Base-by-base conservation (phyloP, 92 coral and sea anemone species). In the Phenganax stokvisi region DNA sequence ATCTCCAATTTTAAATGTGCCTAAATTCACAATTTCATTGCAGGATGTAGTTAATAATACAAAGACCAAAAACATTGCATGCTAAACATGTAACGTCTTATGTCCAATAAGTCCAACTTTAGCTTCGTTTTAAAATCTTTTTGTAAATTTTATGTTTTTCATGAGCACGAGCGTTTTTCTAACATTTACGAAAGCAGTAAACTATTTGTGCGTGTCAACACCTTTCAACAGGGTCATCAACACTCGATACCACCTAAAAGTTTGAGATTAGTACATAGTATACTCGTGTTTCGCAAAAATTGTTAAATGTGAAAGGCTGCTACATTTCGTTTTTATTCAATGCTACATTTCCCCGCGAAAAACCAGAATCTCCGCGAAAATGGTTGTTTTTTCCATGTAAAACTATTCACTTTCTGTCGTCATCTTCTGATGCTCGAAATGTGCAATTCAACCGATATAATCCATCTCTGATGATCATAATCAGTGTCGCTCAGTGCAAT, bases 161-260 rank as follows among this genome's bases (percentile, higher is more conserved):
- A 20, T 64, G 30, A 37, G 30, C 31, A 7, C 30, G 47, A 64
- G 70, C 20, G 70, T 64, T 64, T 64, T 64, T 44, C 7, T 44
- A 64, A 11, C 70, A 64, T 61, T 10, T 25, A 10, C 70, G 20
- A 20, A 28, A 9, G 27, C 5, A 37, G 47, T 20, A 64, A 64
- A 61, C 28, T 61, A 37, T 37, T 61, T 61, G 67, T 61, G 67
- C 30, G 47, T 64, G 70, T 64, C 70, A 64, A 20, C 70, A 64
- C 70, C 30, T 64, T 10, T 20, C 25, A 15, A 61, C 13, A 37
- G 37, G 70, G 7, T 37, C 70, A 64, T 64, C 47, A 20, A 64
- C 70, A 61, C 67, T 61, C 67, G 67, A 17, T 7, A 61, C 25
- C 10, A 61, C 47, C 47, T 1, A 37, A 37, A 5, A 37, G 47